Evolutionary conservation across 1,140 invertebrate genomes (phyloP).

Genomic region (Heliconius melpomene): DNA sequence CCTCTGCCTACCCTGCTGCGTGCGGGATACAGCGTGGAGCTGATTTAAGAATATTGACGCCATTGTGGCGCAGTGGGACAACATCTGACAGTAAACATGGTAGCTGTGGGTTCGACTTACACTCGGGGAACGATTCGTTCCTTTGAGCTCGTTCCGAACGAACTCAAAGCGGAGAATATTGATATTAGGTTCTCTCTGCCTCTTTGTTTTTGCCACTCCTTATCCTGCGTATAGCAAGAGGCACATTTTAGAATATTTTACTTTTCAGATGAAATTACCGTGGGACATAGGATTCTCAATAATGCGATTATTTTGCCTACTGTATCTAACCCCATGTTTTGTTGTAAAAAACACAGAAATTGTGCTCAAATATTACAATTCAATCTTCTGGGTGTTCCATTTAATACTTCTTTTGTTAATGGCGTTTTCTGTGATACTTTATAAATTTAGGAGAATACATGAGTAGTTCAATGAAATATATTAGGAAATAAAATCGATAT

Average conservation of each 20-base stretch:
- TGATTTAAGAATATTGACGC: too few species aligned
- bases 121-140: too few species aligned
- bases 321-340: constrained; percentile 69
- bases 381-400: constrained; percentile 73
- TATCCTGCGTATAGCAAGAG: neutral
- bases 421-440: constrained; percentile 49
- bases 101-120: too few species aligned
- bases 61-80: too few species aligned
- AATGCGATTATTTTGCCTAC: constrained; percentile 67
- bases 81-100: too few species aligned
- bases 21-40: too few species aligned
- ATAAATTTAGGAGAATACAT: constrained; percentile 44
- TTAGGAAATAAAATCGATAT: constrained; percentile 4
- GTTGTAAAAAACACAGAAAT: constrained; percentile 46
- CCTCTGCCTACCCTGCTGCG: too few species aligned
- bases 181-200: too few species aligned
- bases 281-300: constrained; percentile 74
- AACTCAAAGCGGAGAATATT: too few species aligned
- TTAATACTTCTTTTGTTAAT: constrained; percentile 56
- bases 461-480: constrained; percentile 2
- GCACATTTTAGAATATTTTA: neutral
- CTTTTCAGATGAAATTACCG: constrained; percentile 63
- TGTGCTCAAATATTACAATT: constrained; percentile 66
- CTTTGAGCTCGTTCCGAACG: too few species aligned
- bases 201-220: too few species aligned